These are phyloP conservation scores for Synanthedon andrenaeformis DNA, from an alignment of 2,888 invertebrate species.

Conservation along the genomic window DNA sequence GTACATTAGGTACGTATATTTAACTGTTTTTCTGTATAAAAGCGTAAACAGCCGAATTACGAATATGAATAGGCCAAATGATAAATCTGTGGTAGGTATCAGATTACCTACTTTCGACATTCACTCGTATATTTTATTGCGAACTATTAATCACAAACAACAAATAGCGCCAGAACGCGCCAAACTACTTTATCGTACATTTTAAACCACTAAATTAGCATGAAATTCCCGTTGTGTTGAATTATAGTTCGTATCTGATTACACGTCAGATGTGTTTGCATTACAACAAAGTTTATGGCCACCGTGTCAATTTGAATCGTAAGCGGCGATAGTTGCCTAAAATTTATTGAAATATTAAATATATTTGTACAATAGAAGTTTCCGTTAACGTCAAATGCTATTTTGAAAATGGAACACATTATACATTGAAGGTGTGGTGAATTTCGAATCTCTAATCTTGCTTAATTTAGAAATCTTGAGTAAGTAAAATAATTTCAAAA, in stretches of 20 bases:
- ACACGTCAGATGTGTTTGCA: constrained; percentile 19
- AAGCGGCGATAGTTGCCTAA: too few species aligned
- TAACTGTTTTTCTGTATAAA: too few species aligned
- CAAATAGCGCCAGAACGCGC: constrained; percentile 12
- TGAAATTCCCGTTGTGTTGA: constrained; percentile 27
- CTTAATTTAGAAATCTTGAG: too few species aligned
- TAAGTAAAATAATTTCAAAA: too few species aligned
- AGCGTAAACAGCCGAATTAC: too few species aligned
- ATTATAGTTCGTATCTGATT: constrained; percentile 23
- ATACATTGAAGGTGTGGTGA: too few species aligned
- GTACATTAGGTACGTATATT: too few species aligned
- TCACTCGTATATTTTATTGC: neutral
- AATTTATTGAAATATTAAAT: too few species aligned
- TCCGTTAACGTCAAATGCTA: neutral
- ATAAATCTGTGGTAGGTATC: neutral
- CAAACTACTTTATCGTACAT: constrained; percentile 12
- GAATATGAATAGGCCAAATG: too few species aligned
- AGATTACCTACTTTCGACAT: neutral
- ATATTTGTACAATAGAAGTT: neutral
- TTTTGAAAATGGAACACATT: too few species aligned
- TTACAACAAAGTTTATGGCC: constrained; percentile 17
- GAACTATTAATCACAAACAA: constrained; percentile 1
- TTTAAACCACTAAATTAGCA: constrained; percentile 23
- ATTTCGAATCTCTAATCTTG: too few species aligned
- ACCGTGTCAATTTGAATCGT: constrained; percentile 1